Base-by-base conservation (phyloP, 2,888 invertebrate species). In the Busseola fusca region DNA sequence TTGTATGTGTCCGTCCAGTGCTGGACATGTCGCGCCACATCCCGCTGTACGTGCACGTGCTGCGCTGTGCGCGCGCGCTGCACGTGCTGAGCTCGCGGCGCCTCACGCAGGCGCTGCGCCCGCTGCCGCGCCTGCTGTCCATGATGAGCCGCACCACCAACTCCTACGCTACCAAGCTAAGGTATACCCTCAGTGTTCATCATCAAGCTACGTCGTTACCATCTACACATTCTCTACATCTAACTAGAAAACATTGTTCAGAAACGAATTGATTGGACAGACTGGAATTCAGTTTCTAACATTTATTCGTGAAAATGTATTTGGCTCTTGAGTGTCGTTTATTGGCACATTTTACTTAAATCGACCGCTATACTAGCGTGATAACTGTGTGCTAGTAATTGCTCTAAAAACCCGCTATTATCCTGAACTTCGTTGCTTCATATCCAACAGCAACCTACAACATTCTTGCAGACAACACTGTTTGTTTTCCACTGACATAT, bases 11-110 rank as follows among this genome's bases (percentile, higher is more conserved):
- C 91, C 18, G 56, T 0, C 0, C 54, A 96, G 99, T 99, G 84
- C 94, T 99, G 92, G 99, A 99, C 94, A 99, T 99, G 98, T 98
- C 99, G n/a, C 97, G 99, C 27, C 99, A 99, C 95, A 98, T 99
- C 93, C 98, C 99, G 40, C 96, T 99, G 86, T 99, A 99, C 94
- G 97, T 98, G 91, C 97, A 98, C 82, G 97, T 99, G 87, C 94
- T 99, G 85, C 97, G 98, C 84, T 94, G 98, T 80, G 96, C 98
- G 77, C 96, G 99, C 81, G 98, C 98, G 1, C 83, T 97, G 97
- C 97, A 69, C 97, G 98, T 85, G 96, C 85, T 97, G 96, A 97
- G 80, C 96, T 96, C 82, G 93, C 98, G 98, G 88, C 97, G 98
- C 12, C 91, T 95, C 73, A 78, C 88, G 78, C 78, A 90, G 57